Evolutionary conservation across 1,140 invertebrate species (phyloP).

Genomic region (Drosophila burlai): DNA sequence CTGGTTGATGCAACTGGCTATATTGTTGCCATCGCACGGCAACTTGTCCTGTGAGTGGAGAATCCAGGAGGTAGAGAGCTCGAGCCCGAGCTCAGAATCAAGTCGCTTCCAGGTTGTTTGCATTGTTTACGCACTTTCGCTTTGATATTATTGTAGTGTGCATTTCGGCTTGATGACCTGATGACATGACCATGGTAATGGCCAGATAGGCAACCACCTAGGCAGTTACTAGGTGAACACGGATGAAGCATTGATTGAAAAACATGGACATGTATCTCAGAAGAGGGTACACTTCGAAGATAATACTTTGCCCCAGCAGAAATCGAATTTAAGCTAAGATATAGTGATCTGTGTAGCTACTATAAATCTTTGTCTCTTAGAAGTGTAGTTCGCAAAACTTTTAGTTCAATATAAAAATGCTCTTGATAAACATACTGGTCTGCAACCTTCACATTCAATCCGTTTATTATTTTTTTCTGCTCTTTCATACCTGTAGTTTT

Average conservation of each 20-base stretch:
- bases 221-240: neutral
- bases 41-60: slow-evolving; percentile 13
- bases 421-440: too few relatives aligned
- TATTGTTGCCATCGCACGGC: slow-evolving; percentile 30
- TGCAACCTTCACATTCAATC: neutral
- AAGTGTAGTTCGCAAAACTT: neutral
- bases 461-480: neutral
- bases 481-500: neutral
- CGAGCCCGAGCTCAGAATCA: slow-evolving; percentile 9
- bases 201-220: slow-evolving; percentile 25
- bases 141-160: slow-evolving; percentile 81
- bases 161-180: slow-evolving; percentile 55
- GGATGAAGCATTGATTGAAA: slow-evolving; percentile 3
- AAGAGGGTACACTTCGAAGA: neutral
- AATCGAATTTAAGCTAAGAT: neutral
- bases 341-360: neutral
- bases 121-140: slow-evolving; percentile 83
- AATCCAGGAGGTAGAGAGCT: slow-evolving; percentile 18
- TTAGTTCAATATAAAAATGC: neutral
- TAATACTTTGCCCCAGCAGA: neutral
- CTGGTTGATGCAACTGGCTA: neutral
- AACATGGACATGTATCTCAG: neutral
- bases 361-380: neutral
- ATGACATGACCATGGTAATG: slow-evolving; percentile 34
- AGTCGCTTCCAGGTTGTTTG: slow-evolving; percentile 73